These are phyloP conservation scores for Phocides pigmalion DNA, from an alignment of 1,140 invertebrate genomes.

Conservation along the genomic window DNA sequence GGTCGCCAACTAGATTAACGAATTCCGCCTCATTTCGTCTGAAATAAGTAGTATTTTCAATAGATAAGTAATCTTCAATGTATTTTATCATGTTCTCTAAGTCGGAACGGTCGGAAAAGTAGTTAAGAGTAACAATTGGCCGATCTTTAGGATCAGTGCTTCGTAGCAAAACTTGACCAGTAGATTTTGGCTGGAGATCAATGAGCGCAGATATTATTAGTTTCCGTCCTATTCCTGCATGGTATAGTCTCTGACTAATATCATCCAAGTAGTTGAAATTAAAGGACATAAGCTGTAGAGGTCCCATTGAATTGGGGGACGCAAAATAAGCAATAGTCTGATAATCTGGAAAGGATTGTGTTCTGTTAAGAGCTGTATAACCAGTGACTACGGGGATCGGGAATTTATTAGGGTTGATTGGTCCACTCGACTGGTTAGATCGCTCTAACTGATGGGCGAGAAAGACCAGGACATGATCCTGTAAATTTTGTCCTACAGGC, in stretches of 20 bases:
- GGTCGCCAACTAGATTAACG: constrained; percentile 33
- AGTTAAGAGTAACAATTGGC: constrained; percentile 57
- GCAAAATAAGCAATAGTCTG: neutral
- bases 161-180: constrained; percentile 78
- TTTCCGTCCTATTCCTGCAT: constrained; percentile 34
- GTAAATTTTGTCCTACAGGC: constrained; percentile 88
- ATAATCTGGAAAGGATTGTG: constrained; percentile 12
- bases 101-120: constrained; percentile 60
- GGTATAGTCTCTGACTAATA: constrained; percentile 36
- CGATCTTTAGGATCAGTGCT: constrained; percentile 83
- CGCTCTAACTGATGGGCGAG: constrained; percentile 38
- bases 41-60: constrained; percentile 85
- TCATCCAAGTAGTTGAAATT: constrained; percentile 31
- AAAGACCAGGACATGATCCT: constrained; percentile 41
- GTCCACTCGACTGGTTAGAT: constrained; percentile 6
- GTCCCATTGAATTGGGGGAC: constrained; percentile 12
- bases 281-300: constrained; percentile 28
- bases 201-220: constrained; percentile 13
- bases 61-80: constrained; percentile 32
- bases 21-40: constrained; percentile 38
- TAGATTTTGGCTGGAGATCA: constrained; percentile 79
- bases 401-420: constrained; percentile 25
- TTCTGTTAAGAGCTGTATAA: constrained; percentile 12
- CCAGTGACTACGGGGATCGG: constrained; percentile 33
- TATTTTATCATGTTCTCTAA: constrained; percentile 38